Conservation (phyloP, 2,888 invertebrate genomes). For the Germaria angustata region DNA sequence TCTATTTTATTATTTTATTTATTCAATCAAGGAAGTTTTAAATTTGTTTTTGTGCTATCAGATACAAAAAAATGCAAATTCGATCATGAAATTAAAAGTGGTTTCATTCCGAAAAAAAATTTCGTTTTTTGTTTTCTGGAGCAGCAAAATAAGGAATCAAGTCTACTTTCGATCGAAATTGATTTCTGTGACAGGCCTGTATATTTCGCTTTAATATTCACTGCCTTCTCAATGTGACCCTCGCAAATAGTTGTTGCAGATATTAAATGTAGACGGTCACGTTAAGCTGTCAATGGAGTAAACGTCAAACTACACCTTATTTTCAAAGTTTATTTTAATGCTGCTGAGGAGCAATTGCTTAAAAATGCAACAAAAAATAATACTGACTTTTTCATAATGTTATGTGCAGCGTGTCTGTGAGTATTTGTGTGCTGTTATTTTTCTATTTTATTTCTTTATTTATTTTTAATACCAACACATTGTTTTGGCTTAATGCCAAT, state of each 20-base stretch:
- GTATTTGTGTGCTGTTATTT: not conserved
- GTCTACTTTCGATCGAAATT: too few relatives aligned
- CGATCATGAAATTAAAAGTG: too few relatives aligned
- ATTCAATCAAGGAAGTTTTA: too few relatives aligned
- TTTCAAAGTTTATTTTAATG: constrained; percentile 38
- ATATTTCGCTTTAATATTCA: too few relatives aligned
- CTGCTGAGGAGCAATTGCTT: not conserved
- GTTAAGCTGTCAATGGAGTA: constrained; percentile 42
- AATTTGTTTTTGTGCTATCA: too few relatives aligned
- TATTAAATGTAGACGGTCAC: not conserved
- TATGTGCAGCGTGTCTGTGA: not conserved
- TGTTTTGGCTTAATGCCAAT: constrained; percentile 65
- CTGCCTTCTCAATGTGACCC: not conserved
- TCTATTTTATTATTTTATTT: too few relatives aligned
- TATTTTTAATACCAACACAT: constrained; percentile 13
- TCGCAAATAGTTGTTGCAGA: not conserved
- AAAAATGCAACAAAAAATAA: constrained; percentile 9
- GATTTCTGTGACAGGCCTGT: too few relatives aligned
- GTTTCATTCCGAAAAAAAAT: too few relatives aligned
- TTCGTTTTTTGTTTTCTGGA: too few relatives aligned
- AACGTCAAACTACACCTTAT: constrained; percentile 49
- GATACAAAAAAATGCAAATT: too few relatives aligned
- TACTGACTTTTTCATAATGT: constrained; percentile 41
- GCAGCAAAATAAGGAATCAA: too few relatives aligned
- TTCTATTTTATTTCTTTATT: constrained; percentile 13